Evolutionary conservation across 2,797 vertebrate species (phyloP).

Genomic region (Acipenser transmontanus): DNA sequence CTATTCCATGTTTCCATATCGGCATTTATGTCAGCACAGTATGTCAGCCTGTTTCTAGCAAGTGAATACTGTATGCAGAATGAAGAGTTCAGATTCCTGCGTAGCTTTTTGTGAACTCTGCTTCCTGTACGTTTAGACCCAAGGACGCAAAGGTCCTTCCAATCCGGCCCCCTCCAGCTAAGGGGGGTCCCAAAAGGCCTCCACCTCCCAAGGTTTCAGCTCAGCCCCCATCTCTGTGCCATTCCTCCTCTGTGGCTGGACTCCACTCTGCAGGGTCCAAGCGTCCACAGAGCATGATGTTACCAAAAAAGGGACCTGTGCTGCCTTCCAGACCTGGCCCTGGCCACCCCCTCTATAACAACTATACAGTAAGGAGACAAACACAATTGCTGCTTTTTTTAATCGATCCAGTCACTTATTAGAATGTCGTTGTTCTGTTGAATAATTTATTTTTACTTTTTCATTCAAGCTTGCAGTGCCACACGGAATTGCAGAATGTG

Average conservation of each 20-base stretch:
- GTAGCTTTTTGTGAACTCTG: too few species aligned
- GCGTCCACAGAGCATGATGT: slow-evolving; percentile 52
- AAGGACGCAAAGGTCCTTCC: slow-evolving; percentile 59
- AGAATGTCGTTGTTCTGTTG: neutral
- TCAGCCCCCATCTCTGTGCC: slow-evolving; percentile 39
- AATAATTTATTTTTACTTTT: slow-evolving; percentile 32
- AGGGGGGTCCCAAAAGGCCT: slow-evolving; percentile 72
- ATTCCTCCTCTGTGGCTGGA: slow-evolving; percentile 48
- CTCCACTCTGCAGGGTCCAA: slow-evolving; percentile 41
- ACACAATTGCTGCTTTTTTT: neutral
- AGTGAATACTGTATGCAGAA: too few species aligned
- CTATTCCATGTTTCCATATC: too few species aligned
- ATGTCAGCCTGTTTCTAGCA: too few species aligned
- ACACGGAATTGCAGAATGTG: slow-evolving; percentile 64
- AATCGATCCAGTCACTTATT: neutral
- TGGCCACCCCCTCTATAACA: slow-evolving; percentile 88
- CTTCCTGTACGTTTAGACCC: slow-evolving; percentile 41
- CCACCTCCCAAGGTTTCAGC: slow-evolving; percentile 65
- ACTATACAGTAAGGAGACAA: slow-evolving; percentile 72
- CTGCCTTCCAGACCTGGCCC: slow-evolving; percentile 87
- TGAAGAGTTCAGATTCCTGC: too few species aligned
- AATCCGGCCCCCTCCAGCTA: slow-evolving; percentile 64
- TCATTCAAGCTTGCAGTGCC: slow-evolving; percentile 68
- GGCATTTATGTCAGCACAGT: too few species aligned
- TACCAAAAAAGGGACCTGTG: slow-evolving; percentile 64